Conservation (phyloP, 2,888 invertebrate species). For the Thera obeliscata region DNA sequence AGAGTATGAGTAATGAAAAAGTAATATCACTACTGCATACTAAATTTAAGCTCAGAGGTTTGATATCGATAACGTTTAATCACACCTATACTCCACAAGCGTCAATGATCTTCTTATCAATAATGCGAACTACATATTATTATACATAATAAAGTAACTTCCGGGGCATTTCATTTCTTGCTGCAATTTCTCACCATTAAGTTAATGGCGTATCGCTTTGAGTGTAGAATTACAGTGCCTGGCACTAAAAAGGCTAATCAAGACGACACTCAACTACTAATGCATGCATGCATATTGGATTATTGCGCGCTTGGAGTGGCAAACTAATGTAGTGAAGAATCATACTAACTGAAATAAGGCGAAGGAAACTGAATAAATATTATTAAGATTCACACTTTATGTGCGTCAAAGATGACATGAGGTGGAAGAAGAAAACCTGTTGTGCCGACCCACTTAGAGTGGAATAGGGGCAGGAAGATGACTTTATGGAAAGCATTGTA, state of each 20-base stretch:
- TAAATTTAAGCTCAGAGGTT: background rate
- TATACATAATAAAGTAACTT: constrained; percentile 29
- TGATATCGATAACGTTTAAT: constrained; percentile 1
- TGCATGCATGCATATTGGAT: constrained; percentile 60
- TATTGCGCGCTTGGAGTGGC: constrained; percentile 48
- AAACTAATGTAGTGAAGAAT: constrained; percentile 24
- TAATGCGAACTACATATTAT: constrained; percentile 9
- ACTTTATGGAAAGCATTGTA: too few species aligned
- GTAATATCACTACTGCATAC: background rate
- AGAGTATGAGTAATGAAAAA: too few species aligned
- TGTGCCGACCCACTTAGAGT: too few species aligned
- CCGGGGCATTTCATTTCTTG: constrained; percentile 32
- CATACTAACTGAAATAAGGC: background rate
- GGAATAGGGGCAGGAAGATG: too few species aligned
- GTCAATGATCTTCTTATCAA: constrained; percentile 13
- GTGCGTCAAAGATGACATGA: background rate
- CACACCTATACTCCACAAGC: background rate
- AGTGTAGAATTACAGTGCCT: constrained; percentile 47
- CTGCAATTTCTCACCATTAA: constrained; percentile 37
- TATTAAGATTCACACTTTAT: background rate
- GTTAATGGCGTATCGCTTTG: constrained; percentile 33
- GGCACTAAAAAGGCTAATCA: constrained; percentile 62
- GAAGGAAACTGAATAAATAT: background rate
- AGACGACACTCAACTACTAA: constrained; percentile 55
- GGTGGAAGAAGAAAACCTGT: too few species aligned